Conservation (phyloP, 2,888 invertebrate species). For the Eupithecia subfuscata region DNA sequence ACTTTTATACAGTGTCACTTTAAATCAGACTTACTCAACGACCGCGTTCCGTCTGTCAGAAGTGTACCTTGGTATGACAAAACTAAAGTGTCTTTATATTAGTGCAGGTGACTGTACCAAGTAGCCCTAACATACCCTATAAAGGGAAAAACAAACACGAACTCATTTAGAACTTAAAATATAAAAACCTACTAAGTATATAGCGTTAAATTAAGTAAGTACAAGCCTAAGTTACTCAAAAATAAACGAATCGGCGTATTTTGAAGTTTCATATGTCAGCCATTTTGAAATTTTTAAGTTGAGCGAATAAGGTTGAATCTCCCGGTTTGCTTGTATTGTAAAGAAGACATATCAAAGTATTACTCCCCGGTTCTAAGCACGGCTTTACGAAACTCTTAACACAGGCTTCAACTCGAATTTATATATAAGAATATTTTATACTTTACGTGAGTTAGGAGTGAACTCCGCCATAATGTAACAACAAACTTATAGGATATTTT, state of each 20-base stretch:
- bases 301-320: slow-evolving; percentile 21
- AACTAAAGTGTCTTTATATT: not conserved
- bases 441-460: slow-evolving; percentile 66
- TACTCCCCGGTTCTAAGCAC: slow-evolving; percentile 66
- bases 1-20: not conserved
- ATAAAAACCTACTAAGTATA: not conserved
- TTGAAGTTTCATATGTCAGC: not conserved
- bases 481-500: slow-evolving; percentile 51
- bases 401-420: slow-evolving; percentile 53
- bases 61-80: not conserved
- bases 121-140: not conserved
- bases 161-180: not conserved
- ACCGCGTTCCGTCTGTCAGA: not conserved
- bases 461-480: slow-evolving; percentile 81
- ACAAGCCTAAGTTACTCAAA: not conserved
- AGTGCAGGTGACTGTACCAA: not conserved
- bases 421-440: slow-evolving; percentile 63
- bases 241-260: not conserved
- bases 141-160: not conserved
- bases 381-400: slow-evolving; percentile 81
- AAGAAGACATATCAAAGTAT: slow-evolving; percentile 46
- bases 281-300: not conserved
- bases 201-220: not conserved
- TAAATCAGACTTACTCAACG: too few relatives aligned
- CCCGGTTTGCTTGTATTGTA: slow-evolving; percentile 9